Conservation (phyloP, 2,888 invertebrate genomes). For the Syrphus vitripennis region DNA sequence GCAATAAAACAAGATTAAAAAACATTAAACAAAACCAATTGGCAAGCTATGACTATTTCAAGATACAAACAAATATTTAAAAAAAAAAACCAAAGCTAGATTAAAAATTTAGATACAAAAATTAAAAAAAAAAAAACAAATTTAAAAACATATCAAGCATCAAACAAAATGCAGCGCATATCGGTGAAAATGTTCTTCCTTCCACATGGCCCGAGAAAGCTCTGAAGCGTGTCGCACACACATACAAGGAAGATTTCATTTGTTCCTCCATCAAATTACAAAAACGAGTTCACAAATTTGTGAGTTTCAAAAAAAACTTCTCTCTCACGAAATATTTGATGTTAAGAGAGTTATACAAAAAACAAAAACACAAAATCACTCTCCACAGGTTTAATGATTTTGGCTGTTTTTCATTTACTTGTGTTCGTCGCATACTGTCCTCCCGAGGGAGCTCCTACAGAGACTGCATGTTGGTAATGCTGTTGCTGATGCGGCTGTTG, state of each 20-base stretch:
- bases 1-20: background rate
- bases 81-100: background rate
- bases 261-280: constrained; percentile 35
- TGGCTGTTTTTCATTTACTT: constrained; percentile 72
- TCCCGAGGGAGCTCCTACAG: constrained; percentile 36
- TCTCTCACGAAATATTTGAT: constrained; percentile 46
- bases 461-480: constrained; percentile 48
- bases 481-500: constrained; percentile 35
- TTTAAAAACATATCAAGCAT: constrained; percentile 44
- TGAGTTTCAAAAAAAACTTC: constrained; percentile 23
- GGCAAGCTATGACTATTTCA: background rate
- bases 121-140: constrained; percentile 17
- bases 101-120: constrained; percentile 54
- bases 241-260: constrained; percentile 58
- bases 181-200: constrained; percentile 62
- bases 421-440: constrained; percentile 72
- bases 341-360: constrained; percentile 46
- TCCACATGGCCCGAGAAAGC: constrained; percentile 44
- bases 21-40: too few species aligned
- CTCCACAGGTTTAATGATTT: constrained; percentile 35
- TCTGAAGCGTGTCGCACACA: constrained; percentile 8
- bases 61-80: background rate
- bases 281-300: constrained; percentile 17
- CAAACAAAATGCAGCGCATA: constrained; percentile 72
- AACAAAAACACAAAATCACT: constrained; percentile 56